These are phyloP conservation scores for cat (Felis catus) DNA, from an alignment of 2,113 vertebrate genomes.

Conservation along the genomic window DNA sequence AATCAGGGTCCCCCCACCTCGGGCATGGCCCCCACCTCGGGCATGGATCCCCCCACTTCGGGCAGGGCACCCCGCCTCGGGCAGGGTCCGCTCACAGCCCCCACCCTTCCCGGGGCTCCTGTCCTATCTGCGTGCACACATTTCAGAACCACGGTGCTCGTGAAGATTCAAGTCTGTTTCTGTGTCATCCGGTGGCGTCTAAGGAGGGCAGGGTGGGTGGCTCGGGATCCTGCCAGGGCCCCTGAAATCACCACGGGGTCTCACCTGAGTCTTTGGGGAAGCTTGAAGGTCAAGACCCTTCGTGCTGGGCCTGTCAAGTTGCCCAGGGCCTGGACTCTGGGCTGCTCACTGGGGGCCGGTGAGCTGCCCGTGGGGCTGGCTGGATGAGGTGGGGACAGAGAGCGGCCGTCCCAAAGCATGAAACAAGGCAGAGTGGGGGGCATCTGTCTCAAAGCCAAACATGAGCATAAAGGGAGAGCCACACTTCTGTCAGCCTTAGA, in stretches of 20 bases:
- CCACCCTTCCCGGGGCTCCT: background rate
- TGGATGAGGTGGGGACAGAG: background rate
- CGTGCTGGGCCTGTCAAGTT: background rate
- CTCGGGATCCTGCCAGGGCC: background rate
- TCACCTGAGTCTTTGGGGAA: background rate
- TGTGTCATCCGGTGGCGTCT: too few species aligned
- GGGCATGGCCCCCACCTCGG: too few species aligned
- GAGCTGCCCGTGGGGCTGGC: background rate
- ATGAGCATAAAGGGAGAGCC: background rate
- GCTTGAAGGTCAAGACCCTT: background rate
- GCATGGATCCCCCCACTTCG: too few species aligned
- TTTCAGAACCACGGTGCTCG: too few species aligned
- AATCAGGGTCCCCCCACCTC: too few species aligned
- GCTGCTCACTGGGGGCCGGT: background rate
- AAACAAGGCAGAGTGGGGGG: background rate
- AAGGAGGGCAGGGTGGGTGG: too few species aligned
- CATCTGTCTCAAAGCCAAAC: background rate
- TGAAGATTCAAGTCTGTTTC: too few species aligned
- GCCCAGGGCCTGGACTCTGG: background rate
- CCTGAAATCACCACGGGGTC: background rate
- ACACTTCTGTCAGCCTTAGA: accelerated
- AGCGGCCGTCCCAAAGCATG: background rate
- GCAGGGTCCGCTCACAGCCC: too few species aligned
- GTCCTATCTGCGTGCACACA: background rate
- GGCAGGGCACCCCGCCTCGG: too few species aligned